These are phyloP conservation scores for Drosophila neonasuta DNA, from an alignment of 2,888 invertebrate genomes.

Conservation along the genomic window DNA sequence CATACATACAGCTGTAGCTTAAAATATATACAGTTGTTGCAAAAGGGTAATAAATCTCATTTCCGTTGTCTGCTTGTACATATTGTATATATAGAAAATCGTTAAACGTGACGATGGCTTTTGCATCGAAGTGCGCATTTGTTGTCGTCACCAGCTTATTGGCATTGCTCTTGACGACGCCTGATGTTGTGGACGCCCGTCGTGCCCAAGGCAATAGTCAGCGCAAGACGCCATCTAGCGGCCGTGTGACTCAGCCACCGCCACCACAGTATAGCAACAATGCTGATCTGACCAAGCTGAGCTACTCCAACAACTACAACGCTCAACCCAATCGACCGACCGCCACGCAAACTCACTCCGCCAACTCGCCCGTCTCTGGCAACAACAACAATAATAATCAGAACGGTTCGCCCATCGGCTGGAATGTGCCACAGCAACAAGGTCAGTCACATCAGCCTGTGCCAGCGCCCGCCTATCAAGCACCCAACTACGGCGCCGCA, in stretches of 20 bases:
- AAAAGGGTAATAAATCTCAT: not conserved
- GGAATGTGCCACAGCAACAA: constrained; percentile 81
- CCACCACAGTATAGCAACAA: constrained; percentile 45
- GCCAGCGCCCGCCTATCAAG: constrained; percentile 78
- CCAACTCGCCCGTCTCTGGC: not conserved
- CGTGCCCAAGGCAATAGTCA: constrained; percentile 71
- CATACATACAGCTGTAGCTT: not conserved
- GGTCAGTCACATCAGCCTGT: constrained; percentile 81
- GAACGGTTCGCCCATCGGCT: constrained; percentile 60
- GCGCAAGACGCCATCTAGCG: constrained; percentile 70
- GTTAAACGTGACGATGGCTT: constrained; percentile 53
- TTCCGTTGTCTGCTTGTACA: constrained; percentile 4
- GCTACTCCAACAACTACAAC: constrained; percentile 80
- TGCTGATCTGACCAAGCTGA: constrained; percentile 78
- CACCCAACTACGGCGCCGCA: constrained; percentile 70
- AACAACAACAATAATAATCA: constrained; percentile 2
- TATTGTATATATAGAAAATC: constrained; percentile 47
- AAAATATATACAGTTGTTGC: not conserved
- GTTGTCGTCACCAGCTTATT: constrained; percentile 45
- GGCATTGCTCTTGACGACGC: constrained; percentile 57
- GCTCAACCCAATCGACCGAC: constrained; percentile 80
- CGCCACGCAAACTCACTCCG: constrained; percentile 18
- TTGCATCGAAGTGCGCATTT: constrained; percentile 55
- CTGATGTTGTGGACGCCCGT: constrained; percentile 70
- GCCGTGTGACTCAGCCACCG: constrained; percentile 79